phyloP scores from a whole-genome alignment of 2,888 invertebrate species.

The Endomychus coccineus region DNA sequence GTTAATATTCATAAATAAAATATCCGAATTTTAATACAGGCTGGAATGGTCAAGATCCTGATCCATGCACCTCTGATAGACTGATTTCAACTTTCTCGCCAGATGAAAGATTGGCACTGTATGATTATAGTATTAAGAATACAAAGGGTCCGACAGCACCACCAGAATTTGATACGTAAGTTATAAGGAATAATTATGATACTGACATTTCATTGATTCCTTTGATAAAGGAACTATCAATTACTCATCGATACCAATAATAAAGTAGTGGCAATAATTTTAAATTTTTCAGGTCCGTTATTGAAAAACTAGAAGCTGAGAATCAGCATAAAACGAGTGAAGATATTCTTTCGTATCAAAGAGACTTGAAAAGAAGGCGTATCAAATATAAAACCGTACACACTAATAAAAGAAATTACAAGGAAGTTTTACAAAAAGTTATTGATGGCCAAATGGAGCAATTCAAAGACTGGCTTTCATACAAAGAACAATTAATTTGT shows the following conservation, averaged over 20 bases:
- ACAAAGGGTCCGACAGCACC: slow-evolving; percentile 33
- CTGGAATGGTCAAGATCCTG: slow-evolving; percentile 39
- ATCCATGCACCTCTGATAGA: slow-evolving; percentile 40
- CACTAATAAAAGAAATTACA: slow-evolving; percentile 51
- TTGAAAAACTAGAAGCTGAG: too few relatives aligned
- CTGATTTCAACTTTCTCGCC: slow-evolving; percentile 44
- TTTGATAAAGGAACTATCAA: too few relatives aligned
- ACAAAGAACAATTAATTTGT: neutral
- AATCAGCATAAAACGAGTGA: too few relatives aligned
- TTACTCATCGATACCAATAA: too few relatives aligned
- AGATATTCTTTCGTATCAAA: slow-evolving; percentile 49
- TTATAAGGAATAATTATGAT: slow-evolving; percentile 10
- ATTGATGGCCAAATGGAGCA: slow-evolving; percentile 50
- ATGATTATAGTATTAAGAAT: slow-evolving; percentile 47
- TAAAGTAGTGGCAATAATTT: too few relatives aligned
- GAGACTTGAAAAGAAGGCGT: slow-evolving; percentile 54
- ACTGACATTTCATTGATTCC: too few relatives aligned
- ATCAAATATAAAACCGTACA: slow-evolving; percentile 51
- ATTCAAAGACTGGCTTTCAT: slow-evolving; percentile 34
- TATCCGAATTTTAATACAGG: slow-evolving; percentile 28
- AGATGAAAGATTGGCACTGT: slow-evolving; percentile 52
- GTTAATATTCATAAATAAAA: too few relatives aligned
- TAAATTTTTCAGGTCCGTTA: neutral
- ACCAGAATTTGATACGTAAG: slow-evolving; percentile 41
- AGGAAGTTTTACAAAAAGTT: slow-evolving; percentile 52